Conservation (phyloP, 2,888 invertebrate species). For the Panorpa germanica region DNA sequence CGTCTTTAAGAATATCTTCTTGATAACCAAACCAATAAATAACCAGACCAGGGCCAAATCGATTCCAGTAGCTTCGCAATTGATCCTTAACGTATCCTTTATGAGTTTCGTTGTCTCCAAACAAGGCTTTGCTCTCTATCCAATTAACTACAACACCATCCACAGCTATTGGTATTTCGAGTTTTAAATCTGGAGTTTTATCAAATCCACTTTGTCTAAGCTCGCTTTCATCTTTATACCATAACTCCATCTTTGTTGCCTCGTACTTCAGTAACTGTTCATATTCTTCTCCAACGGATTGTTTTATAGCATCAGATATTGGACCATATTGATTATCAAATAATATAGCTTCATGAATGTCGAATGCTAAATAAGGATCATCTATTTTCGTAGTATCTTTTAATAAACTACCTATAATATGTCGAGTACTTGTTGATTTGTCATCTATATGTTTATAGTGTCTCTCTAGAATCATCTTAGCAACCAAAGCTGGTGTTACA, state of each 20-base stretch:
- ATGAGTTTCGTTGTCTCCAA: conserved; percentile 72
- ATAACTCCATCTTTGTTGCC: conserved; percentile 31
- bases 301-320: conserved; percentile 56
- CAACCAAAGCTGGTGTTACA: conserved; percentile 19
- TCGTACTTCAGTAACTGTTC: conserved; percentile 38
- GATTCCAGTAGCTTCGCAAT: conserved; percentile 74
- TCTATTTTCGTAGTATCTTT: too few relatives aligned
- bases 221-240: conserved; percentile 58
- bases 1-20: conserved; percentile 30
- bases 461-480: too few relatives aligned
- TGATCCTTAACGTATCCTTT: conserved; percentile 67
- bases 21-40: conserved; percentile 92
- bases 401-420: too few relatives aligned
- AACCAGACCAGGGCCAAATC: conserved; percentile 85
- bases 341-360: too few relatives aligned
- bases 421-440: conserved; percentile 14
- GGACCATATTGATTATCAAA: conserved; percentile 76
- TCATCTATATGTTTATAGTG: too few relatives aligned
- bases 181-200: conserved; percentile 86
- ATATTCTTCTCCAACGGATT: conserved; percentile 68
- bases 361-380: too few relatives aligned
- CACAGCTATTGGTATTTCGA: conserved; percentile 73
- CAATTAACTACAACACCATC: conserved; percentile 77
- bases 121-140: conserved; percentile 94
- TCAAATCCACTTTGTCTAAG: conserved; percentile 72